Percentiles rank a stretch among this genome's conserved stretches.
These are phyloP conservation scores for Panopea generosa DNA, from an alignment of 2,888 invertebrate genomes.

Conservation along the genomic window DNA sequence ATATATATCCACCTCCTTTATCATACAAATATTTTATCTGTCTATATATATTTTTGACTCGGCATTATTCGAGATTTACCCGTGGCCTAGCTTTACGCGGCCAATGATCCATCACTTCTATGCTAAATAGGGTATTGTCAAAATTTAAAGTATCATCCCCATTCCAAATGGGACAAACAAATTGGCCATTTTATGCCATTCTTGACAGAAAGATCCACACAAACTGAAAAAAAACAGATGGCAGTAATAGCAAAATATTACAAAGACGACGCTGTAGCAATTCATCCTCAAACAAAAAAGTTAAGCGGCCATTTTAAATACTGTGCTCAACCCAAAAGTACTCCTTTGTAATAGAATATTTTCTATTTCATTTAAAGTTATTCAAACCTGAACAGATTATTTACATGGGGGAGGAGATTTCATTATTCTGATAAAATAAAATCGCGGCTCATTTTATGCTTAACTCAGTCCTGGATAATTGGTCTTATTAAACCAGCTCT, in stretches of 20 bases:
- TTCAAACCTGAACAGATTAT: constrained; percentile 54
- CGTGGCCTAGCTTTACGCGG: constrained; percentile 34
- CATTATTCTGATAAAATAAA: constrained; percentile 55
- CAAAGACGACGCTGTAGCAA: constrained; percentile 34
- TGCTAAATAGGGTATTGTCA: constrained; percentile 58
- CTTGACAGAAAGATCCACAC: constrained; percentile 29
- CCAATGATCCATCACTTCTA: constrained; percentile 45
- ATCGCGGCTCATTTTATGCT: constrained; percentile 45
- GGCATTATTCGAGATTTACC: constrained; percentile 46
- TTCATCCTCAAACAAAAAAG: not conserved
- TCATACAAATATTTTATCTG: constrained; percentile 36
- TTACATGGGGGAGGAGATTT: constrained; percentile 58
- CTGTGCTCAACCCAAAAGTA: constrained; percentile 11
- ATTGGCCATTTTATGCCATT: constrained; percentile 54
- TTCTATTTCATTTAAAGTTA: constrained; percentile 53
- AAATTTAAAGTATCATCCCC: constrained; percentile 50
- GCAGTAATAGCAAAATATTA: constrained; percentile 26
- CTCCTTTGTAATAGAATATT: constrained; percentile 17
- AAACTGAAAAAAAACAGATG: constrained; percentile 53
- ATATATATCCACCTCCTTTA: constrained; percentile 34
- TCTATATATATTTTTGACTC: constrained; percentile 17
- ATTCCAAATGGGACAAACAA: constrained; percentile 46
- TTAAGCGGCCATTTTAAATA: constrained; percentile 10
- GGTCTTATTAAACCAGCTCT: not conserved
- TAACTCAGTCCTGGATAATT: constrained; percentile 44